Base-by-base conservation (phyloP, 2,797 vertebrate genomes). In the Trachurus trachurus region DNA sequence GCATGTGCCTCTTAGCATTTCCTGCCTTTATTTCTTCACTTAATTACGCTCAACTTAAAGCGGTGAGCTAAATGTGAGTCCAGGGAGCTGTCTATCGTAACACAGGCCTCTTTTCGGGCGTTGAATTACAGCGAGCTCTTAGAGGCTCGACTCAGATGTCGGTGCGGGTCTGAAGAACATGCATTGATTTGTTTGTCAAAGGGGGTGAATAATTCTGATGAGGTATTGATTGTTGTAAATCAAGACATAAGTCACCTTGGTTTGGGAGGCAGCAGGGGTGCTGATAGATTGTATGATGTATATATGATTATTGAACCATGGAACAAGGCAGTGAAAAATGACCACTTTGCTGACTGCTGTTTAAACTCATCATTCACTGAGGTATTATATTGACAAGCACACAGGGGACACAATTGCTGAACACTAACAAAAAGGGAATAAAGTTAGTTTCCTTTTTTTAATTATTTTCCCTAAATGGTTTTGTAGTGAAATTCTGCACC, bases 291-390 rank as follows among this genome's bases (percentile, higher is more conserved):
- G 31, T 66, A 85, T 76, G 84, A 85, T 81, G 71, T 74, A 53
- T 72, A 49, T 83, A 67, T 88, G 81, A 91, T 86, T 79, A 82
- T 77, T 81, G 82, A 83, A 37, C 82, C 78, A 66, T 76, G 76
- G 84, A 91, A 92, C 87, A 80, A 92, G 89, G 82, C 85, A 31
- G 0, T 88, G 87, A 93, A 76, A 81, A 87, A 89, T 68, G 88
- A 70, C 5, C 84, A 50, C 73, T 87, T 81, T 80, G 77, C 74
- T 80, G 78, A 76, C 80, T 37, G 40, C 71, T 75, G 64, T 77
- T 84, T 63, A 71, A 80, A 49, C 42, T 66, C 82, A 73, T 89
- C 82, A 60, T 54, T 89, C 85, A 89, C 66, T 7, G 5, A 54
- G 22, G 11, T 39, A 47, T 83, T 68, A 78, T 84, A 86, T 88